Conservation (phyloP, 1,140 invertebrate genomes). For the Aphaenogaster rudis region DNA sequence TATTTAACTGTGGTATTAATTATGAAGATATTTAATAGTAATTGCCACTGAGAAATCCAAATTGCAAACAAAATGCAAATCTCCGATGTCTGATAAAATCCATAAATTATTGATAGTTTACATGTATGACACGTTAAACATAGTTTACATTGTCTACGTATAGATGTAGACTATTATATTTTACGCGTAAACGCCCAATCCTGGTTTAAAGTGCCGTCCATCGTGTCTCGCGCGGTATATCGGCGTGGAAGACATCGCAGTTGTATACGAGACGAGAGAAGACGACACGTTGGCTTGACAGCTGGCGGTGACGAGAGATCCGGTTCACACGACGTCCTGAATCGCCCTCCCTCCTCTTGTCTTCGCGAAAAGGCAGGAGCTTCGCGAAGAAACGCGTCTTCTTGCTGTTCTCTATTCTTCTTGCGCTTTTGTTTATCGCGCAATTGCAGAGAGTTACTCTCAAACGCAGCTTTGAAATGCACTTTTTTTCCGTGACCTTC, state of each 20-base stretch:
- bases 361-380: background rate
- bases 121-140: too few relatives aligned
- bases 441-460: background rate
- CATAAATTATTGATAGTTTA: too few relatives aligned
- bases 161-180: too few relatives aligned
- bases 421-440: slow-evolving; percentile 1
- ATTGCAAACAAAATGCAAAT: too few relatives aligned
- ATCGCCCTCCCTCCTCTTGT: background rate
- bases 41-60: too few relatives aligned
- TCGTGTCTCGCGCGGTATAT: background rate
- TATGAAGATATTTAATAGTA: too few relatives aligned
- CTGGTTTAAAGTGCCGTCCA: background rate
- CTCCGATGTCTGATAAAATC: too few relatives aligned
- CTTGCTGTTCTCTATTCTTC: background rate
- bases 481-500: background rate
- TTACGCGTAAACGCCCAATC: too few relatives aligned
- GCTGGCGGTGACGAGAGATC: slow-evolving; percentile 54
- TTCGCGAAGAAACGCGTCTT: slow-evolving; percentile 4
- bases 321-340: slow-evolving; percentile 56
- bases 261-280: slow-evolving; percentile 14
- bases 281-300: slow-evolving; percentile 42
- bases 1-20: too few relatives aligned
- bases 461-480: background rate
- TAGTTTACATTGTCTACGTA: too few relatives aligned
- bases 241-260: slow-evolving; percentile 2